Evolutionary conservation across 2,888 invertebrate genomes (phyloP).

Genomic region (Apotomis capreana): DNA sequence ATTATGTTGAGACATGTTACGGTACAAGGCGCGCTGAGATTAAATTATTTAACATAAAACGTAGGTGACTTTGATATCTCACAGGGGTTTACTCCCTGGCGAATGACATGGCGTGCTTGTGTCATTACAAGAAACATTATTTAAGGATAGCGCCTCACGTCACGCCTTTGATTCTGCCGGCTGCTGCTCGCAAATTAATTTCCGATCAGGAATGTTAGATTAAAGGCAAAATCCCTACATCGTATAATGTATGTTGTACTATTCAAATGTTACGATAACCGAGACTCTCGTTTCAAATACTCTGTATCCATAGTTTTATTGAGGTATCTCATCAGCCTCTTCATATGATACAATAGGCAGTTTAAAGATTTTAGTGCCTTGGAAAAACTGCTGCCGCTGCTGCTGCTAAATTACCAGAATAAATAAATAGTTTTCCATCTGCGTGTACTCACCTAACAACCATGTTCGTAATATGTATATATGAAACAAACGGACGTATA

Average conservation of each 20-base stretch:
- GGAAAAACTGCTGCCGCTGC: no score
- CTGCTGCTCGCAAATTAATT: conserved; percentile 12
- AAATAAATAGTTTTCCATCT: no score
- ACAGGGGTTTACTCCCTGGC: conserved; percentile 63
- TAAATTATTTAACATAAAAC: conserved; percentile 74
- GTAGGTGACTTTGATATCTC: conserved; percentile 62
- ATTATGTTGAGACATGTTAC: conserved; percentile 68
- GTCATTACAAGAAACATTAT: conserved; percentile 59
- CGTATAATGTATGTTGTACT: background rate
- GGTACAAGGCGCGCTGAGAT: conserved; percentile 62
- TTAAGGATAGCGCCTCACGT: conserved; percentile 53
- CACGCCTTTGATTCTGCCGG: conserved; percentile 56
- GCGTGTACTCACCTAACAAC: no score
- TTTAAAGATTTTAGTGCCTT: no score
- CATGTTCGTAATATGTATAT: no score
- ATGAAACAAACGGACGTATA: no score
- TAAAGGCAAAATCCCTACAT: background rate
- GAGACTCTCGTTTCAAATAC: no score
- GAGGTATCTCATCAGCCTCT: no score
- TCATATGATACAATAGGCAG: no score
- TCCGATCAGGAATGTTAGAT: background rate
- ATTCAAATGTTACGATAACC: no score
- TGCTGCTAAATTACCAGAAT: no score
- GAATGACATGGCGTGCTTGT: conserved; percentile 54
- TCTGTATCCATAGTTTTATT: no score